Percentiles rank a stretch among this genome's conserved stretches.
Evolutionary conservation across 1,140 invertebrate genomes (phyloP).

Genomic region (Cotesia vestalis): DNA sequence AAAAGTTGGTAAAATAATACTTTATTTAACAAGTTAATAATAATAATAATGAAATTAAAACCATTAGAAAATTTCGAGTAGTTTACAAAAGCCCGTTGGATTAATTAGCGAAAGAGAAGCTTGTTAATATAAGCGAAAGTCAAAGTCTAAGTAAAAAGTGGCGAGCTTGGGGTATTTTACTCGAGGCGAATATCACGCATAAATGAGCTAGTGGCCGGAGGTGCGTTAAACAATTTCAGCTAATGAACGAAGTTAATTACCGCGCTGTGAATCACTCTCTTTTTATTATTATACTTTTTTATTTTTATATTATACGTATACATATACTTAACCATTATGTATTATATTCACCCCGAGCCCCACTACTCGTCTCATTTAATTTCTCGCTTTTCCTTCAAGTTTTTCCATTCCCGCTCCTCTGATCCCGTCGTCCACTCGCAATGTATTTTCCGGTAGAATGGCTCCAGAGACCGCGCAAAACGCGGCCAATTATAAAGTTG

Average conservation of each 20-base stretch:
- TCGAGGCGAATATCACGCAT: conserved; percentile 31
- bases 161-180: conserved; percentile 20
- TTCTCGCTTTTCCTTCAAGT: conserved; percentile 21
- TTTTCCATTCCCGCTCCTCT: neutral
- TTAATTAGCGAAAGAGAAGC: conserved; percentile 15
- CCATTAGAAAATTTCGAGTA: neutral
- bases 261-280: conserved; percentile 30
- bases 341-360: neutral
- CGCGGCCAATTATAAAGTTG: conserved; percentile 38
- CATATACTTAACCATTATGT: neutral
- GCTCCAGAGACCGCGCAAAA: neutral
- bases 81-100: conserved; percentile 4
- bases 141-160: conserved; percentile 21
- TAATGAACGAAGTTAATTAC: conserved; percentile 47
- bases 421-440: conserved; percentile 4
- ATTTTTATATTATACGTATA: neutral
- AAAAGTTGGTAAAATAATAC: neutral
- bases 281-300: conserved; percentile 24
- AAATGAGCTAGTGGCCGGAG: conserved; percentile 40
- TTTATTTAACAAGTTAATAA: neutral
- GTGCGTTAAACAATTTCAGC: conserved; percentile 45
- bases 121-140: conserved; percentile 11
- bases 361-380: neutral
- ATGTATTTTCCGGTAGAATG: conserved; percentile 6
- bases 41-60: neutral